phyloP scores from a whole-genome alignment of 2,888 invertebrate genomes.

The Orthonychiurus folsomi region DNA sequence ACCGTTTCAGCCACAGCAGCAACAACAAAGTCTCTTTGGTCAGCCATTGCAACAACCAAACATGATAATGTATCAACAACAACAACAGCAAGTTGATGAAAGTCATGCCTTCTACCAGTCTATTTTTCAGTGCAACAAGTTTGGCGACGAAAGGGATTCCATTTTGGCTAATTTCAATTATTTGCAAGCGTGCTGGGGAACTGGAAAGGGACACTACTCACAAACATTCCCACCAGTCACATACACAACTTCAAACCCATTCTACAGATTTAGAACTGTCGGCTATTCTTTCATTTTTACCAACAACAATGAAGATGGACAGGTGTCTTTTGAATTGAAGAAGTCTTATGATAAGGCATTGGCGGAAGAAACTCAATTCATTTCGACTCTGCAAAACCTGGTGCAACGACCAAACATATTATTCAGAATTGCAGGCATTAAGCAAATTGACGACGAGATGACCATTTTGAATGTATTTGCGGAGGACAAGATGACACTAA shows the following conservation, averaged over 20 bases:
- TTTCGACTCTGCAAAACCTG: conserved; percentile 57
- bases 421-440: conserved; percentile 66
- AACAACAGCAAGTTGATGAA: conserved; percentile 47
- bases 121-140: conserved; percentile 69
- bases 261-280: conserved; percentile 89
- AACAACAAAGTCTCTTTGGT: not conserved
- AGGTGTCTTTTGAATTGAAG: conserved; percentile 74
- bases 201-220: conserved; percentile 69
- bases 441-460: conserved; percentile 67
- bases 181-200: conserved; percentile 80
- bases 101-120: conserved; percentile 64
- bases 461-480: conserved; percentile 67
- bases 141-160: conserved; percentile 89
- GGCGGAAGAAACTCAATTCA: conserved; percentile 60
- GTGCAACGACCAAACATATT: conserved; percentile 76
- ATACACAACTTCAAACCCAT: conserved; percentile 77
- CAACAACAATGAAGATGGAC: conserved; percentile 80
- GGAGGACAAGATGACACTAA: conserved; percentile 43
- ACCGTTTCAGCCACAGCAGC: conserved; percentile 3
- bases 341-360: conserved; percentile 53
- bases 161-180: conserved; percentile 92
- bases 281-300: conserved; percentile 82
- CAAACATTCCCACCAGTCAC: conserved; percentile 68
- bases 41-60: conserved; percentile 47
- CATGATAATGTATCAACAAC: conserved; percentile 38